Base-by-base conservation (phyloP, 2,797 vertebrate species). In the Poeciliopsis presidionis region DNA sequence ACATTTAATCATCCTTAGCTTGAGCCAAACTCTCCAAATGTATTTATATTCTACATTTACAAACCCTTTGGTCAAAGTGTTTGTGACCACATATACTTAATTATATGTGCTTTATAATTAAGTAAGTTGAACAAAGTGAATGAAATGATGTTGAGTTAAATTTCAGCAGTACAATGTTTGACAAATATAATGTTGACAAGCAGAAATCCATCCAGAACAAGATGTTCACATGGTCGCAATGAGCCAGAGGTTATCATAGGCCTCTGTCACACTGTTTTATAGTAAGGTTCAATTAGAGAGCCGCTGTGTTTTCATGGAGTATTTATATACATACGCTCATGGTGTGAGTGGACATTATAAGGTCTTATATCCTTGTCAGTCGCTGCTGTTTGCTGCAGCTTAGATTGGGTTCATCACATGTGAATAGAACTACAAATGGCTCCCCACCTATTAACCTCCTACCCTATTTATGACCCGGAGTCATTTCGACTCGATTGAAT, bases 401-500 rank as follows among this genome's bases (percentile, higher is more conserved):
- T 86, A 87, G 88, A 90, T 90, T 86, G 88, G 87, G 84, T 87
- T 91, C 88, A 91, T 92, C 90, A 87, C 78, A 49, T 90, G 88
- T 89, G 86, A 89, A 89, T 90, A 85, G 81, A 88, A 72, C 87
- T 77, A 83, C 80, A 74, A 87, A 89, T 83, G 76, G 84, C 84
- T 82, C 84, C 85, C 85, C 86, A 91, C 93, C 88, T 89, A 87
- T 93, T 92, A 94, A 92, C 93, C 91, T 89, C 76, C 91, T 85
- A 88, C 88, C 88, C 92, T 90, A 74, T 95, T 94, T 94, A 94
- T 94, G 94, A 94, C 92, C 92, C 74, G 81, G 77, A 89, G 90
- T 90, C 92, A 92, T 95, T 93, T 93, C 87, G 87, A 94, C 92
- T 93, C 90, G 92, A 95, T 94, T 95, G 90, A 90, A 94, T 94